phyloP scores from a whole-genome alignment of 2,797 vertebrate genomes.

The Poeciliopsis presidionis region DNA sequence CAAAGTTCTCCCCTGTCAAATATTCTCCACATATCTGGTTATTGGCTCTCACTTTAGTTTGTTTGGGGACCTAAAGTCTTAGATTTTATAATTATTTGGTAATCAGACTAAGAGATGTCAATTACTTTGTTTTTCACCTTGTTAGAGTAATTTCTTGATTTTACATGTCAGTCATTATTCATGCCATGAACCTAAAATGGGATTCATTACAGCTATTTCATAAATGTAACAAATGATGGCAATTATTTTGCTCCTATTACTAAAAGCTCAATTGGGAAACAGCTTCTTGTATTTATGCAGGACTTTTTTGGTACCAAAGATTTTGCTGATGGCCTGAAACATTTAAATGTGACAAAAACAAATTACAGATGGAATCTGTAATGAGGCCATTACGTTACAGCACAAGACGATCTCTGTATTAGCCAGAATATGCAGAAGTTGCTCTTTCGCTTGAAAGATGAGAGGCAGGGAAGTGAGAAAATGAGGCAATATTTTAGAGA shows the following conservation, averaged over 20 bases:
- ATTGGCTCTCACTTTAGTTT: not conserved
- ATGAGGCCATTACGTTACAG: not conserved
- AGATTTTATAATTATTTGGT: not conserved
- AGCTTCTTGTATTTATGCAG: not conserved
- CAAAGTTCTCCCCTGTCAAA: not conserved
- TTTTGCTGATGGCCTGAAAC: not conserved
- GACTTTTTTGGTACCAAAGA: not conserved
- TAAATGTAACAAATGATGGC: not conserved
- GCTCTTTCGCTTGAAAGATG: not conserved
- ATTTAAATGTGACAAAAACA: not conserved
- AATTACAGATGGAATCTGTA: not conserved
- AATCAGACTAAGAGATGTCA: not conserved
- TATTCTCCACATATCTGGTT: not conserved
- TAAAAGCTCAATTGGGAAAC: not conserved
- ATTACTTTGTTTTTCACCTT: not conserved
- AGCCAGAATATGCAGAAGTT: not conserved
- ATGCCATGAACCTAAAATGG: not conserved
- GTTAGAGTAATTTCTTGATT: not conserved
- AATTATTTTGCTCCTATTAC: not conserved
- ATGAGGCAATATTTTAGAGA: not conserved
- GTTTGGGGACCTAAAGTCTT: not conserved
- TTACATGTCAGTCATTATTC: not conserved
- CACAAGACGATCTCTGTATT: not conserved
- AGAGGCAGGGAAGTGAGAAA: not conserved
- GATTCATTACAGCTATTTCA: not conserved